Base-by-base conservation (phyloP, 2,797 vertebrate genomes). In the Hephaestus fuliginosus region DNA sequence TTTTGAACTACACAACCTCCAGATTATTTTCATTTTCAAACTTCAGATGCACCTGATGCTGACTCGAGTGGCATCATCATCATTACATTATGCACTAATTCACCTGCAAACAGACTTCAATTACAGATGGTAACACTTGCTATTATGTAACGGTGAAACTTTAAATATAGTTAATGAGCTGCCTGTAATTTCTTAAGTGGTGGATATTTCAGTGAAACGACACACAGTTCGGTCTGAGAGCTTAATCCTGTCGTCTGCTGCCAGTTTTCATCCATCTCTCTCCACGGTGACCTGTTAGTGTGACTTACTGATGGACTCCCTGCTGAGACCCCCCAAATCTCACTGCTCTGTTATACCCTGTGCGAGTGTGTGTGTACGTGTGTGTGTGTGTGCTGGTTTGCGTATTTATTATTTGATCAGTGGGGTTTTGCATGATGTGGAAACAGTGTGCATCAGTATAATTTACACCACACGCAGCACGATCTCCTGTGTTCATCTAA, bases 181-280 rank as follows among this genome's bases (percentile, higher is more conserved):
- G 28, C 36, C 52, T 1, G 9, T 14, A 0, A 25, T 12, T 36
- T 30, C 39, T 39, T 2, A 36, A 30, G n/a, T 43, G 46, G 18
- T 69, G 5, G 41, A n/a, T 69, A 12, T 73, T 65, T 49, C 44
- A 44, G 25, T 57, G 33, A 39, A 39, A 20, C 65, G 3, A 74
- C 30, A 33, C 30, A 67, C 55, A 36, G 43, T 69, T 53, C 10
- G 22, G 61, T 53, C 71, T 62, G 49, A 57, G 41, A 78, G 70
- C 66, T 86, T 74, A 52, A 73, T 43, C 73, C 56, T 69, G 53
- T 61, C 65, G 12, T 55, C 74, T 3, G 13, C 68, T 64, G 74
- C 62, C 74, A 69, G 77, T 80, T 67, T 74, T 52, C 52, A 46
- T 86, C 72, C 43, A 1, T 65, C 77, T 70, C 55, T 67, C 66